Percentiles rank a stretch among this genome's conserved stretches.
Evolutionary conservation across 2,113 vertebrate species (phyloP).

Genomic region (Sinocyclocheilus anophthalmus): DNA sequence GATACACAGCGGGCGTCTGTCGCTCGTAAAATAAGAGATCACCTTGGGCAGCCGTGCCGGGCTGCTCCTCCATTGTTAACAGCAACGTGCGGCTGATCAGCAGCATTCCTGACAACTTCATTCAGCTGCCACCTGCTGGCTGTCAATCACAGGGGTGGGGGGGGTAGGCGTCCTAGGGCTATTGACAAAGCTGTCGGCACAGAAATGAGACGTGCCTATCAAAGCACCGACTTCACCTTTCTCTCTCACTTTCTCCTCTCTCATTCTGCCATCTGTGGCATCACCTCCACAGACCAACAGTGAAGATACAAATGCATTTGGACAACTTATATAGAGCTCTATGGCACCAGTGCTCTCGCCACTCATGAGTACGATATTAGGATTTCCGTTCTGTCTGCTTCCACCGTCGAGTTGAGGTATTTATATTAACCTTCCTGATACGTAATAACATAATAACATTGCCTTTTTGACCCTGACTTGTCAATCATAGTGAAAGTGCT

Average conservation of each 20-base stretch:
- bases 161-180: conserved; percentile 74
- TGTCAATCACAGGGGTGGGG: conserved; percentile 77
- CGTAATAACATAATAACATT: conserved; percentile 35
- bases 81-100: conserved; percentile 70
- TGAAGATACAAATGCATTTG: conserved; percentile 34
- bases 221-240: conserved; percentile 61
- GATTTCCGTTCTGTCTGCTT: conserved; percentile 9
- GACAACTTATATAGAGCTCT: conserved; percentile 34
- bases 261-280: conserved; percentile 47
- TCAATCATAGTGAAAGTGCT: conserved; percentile 1
- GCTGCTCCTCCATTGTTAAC: conserved; percentile 69
- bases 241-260: conserved; percentile 51
- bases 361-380: conserved; percentile 8
- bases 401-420: neutral
- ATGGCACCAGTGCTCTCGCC: neutral
- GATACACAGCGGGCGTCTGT: conserved; percentile 48
- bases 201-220: conserved; percentile 79
- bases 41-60: conserved; percentile 72
- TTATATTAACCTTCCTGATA: conserved; percentile 2
- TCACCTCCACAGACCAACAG: conserved; percentile 38
- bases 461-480: conserved; percentile 24
- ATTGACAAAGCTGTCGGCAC: conserved; percentile 77
- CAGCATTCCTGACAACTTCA: conserved; percentile 76
- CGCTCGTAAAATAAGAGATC: conserved; percentile 76
- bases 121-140: conserved; percentile 82